phyloP scores from a whole-genome alignment of 2,113 vertebrate genomes.

The Phoenicopterus ruber region DNA sequence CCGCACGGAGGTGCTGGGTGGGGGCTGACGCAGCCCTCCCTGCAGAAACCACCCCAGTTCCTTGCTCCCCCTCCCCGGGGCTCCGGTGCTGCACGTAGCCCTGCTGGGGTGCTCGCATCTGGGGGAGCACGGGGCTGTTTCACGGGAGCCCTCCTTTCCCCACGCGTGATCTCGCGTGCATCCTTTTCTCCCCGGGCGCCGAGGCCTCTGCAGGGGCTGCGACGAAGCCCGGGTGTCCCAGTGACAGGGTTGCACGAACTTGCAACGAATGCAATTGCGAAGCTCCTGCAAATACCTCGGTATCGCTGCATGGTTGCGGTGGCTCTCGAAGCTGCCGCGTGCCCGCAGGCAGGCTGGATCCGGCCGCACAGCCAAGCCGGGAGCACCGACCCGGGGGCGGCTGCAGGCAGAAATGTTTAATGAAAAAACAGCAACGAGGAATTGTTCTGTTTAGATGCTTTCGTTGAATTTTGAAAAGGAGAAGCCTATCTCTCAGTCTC shows the following conservation, averaged over 20 bases:
- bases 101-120: background rate
- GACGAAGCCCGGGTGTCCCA: accelerated
- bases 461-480: background rate
- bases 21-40: no score
- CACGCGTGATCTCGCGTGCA: accelerated
- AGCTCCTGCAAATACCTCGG: background rate
- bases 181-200: background rate
- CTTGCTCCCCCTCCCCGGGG: no score
- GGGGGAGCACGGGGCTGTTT: background rate
- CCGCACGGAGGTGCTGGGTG: no score
- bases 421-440: accelerated
- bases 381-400: background rate
- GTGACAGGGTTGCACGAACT: background rate
- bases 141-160: background rate
- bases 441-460: background rate
- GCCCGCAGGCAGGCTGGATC: background rate
- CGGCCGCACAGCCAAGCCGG: background rate
- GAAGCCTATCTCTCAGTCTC: background rate
- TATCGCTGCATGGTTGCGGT: background rate
- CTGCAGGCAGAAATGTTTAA: background rate
- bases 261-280: background rate
- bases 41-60: no score
- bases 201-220: background rate
- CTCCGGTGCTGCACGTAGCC: no score
- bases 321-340: background rate